phyloP scores from a whole-genome alignment of 2,113 vertebrate species.

The Otolemur garnettii region DNA sequence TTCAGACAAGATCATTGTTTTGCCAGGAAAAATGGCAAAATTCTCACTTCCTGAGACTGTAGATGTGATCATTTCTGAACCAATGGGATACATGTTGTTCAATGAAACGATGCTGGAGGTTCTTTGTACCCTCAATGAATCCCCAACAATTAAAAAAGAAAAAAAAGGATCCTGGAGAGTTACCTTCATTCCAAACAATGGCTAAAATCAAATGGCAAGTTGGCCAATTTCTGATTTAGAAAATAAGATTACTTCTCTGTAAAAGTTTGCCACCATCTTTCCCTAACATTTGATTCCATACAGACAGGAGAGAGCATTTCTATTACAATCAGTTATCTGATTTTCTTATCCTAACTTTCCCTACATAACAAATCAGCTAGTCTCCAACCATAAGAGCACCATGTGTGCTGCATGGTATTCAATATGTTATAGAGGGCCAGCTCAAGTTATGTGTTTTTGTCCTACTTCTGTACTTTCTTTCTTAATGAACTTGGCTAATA shows the following conservation, averaged over 20 bases:
- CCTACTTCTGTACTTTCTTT: neutral
- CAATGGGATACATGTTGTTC: conserved; percentile 91
- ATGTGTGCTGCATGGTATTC: neutral
- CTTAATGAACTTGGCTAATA: neutral
- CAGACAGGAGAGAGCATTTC: neutral
- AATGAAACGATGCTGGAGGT: conserved; percentile 86
- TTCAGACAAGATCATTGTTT: conserved; percentile 88
- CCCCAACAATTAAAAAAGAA: too few relatives aligned
- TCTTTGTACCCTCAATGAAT: too few relatives aligned
- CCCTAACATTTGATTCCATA: neutral
- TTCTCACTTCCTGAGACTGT: conserved; percentile 88
- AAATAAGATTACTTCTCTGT: neutral
- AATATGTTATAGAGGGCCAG: neutral
- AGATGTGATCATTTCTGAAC: conserved; percentile 91
- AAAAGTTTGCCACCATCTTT: neutral
- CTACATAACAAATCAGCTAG: neutral
- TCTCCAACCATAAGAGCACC: neutral
- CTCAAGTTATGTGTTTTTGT: neutral
- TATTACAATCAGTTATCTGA: neutral
- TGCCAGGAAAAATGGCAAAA: conserved; percentile 89
- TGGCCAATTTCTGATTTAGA: neutral
- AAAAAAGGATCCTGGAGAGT: conserved; percentile 88
- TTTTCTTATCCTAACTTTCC: neutral
- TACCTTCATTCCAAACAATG: conserved; percentile 91
- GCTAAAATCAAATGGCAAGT: conserved; percentile 90